phyloP scores from a whole-genome alignment of 2,113 vertebrate genomes.

The Sylvietta virens region DNA sequence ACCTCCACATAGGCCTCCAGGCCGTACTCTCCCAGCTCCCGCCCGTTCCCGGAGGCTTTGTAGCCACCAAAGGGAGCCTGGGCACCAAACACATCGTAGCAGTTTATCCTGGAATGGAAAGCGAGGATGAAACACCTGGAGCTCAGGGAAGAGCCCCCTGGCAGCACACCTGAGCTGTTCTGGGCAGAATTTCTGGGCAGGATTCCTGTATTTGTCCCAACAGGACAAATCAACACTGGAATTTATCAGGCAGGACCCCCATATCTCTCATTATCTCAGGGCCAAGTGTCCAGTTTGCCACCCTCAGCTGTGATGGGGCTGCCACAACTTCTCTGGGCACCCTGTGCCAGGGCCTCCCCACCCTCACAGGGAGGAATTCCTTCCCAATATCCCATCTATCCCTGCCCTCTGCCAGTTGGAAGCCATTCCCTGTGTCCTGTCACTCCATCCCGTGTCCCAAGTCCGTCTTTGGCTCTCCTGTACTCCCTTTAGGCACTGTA shows the following conservation, averaged over 20 bases:
- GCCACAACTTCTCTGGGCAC: neutral
- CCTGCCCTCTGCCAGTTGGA: neutral
- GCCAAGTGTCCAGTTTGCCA: neutral
- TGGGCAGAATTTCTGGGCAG: neutral
- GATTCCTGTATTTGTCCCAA: neutral
- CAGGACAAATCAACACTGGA: neutral
- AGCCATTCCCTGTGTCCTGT: neutral
- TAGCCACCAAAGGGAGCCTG: constrained; percentile 95
- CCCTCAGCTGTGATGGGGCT: neutral
- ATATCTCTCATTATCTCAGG: neutral
- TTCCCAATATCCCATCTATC: accelerated
- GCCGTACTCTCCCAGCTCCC: constrained; percentile 91
- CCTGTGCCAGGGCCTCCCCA: neutral
- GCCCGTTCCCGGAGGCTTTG: constrained; percentile 88
- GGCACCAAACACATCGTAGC: constrained; percentile 88
- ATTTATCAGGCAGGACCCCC: neutral
- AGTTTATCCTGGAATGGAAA: constrained; percentile 86
- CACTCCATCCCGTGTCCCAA: neutral
- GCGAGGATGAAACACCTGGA: neutral
- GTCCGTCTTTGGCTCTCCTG: neutral
- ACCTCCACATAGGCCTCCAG: constrained; percentile 90
- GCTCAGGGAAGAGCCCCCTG: neutral
- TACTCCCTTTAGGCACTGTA: neutral
- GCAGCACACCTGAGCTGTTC: neutral
- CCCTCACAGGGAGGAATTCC: neutral